phyloP scores from a whole-genome alignment of 2,797 vertebrate species.

The Acestrorhynchus altus region DNA sequence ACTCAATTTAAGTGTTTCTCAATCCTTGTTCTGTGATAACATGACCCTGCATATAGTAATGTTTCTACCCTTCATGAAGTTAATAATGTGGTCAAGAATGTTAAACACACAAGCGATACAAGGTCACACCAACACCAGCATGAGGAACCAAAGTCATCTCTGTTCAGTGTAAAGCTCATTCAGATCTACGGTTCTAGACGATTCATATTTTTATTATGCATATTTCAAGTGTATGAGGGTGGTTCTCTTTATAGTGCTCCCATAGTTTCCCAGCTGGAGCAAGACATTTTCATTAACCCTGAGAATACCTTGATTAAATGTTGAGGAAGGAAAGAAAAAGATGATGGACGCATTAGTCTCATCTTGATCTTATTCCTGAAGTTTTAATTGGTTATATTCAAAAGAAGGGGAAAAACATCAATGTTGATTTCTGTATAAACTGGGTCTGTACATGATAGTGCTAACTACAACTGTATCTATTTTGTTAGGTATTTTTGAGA shows the following conservation, averaged over 20 bases:
- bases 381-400: conserved; percentile 23
- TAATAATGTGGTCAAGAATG: not conserved
- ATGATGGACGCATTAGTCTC: too few relatives aligned
- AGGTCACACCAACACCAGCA: not conserved
- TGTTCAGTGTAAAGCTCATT: not conserved
- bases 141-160: not conserved
- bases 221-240: too few relatives aligned
- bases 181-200: not conserved
- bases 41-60: not conserved
- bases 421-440: conserved; percentile 45
- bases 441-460: conserved; percentile 45
- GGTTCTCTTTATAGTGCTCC: too few relatives aligned
- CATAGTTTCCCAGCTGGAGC: not conserved
- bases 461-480: conserved; percentile 41
- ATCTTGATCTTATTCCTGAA: not conserved
- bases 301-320: not conserved
- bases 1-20: not conserved
- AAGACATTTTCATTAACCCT: too few relatives aligned
- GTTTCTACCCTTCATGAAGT: not conserved
- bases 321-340: not conserved
- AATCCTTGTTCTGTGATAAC: not conserved
- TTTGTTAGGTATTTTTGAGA: conserved; percentile 54
- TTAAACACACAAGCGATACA: not conserved
- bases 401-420: not conserved
- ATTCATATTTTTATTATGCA: too few relatives aligned